Evolutionary conservation across 2,888 invertebrate species (phyloP).

Genomic region (Agrochola macilenta): DNA sequence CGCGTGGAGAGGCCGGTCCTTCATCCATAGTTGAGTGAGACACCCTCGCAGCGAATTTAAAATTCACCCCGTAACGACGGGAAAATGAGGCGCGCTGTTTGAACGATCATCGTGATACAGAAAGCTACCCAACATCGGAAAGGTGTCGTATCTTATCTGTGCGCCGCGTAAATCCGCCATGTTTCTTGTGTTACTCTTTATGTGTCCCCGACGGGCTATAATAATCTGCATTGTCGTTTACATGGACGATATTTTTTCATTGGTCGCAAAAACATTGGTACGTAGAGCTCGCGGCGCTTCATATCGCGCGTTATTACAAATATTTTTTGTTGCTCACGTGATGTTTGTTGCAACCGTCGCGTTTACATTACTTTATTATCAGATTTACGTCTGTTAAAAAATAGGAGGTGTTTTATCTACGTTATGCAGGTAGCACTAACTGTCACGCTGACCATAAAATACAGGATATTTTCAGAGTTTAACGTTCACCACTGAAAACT

Average conservation of each 20-base stretch:
- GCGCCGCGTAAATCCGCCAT: conserved; percentile 67
- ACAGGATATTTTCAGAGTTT: conserved; percentile 43
- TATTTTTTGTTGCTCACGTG: conserved; percentile 71
- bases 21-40: conserved; percentile 88
- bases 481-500: conserved; percentile 45
- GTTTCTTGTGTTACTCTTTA: conserved; percentile 82
- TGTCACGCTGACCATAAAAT: conserved; percentile 50
- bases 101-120: conserved; percentile 79
- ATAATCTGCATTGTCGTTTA: conserved; percentile 87
- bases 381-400: conserved; percentile 71
- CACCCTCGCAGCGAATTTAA: conserved; percentile 83
- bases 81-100: conserved; percentile 82
- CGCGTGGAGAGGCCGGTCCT: conserved; percentile 80
- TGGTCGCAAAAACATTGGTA: conserved; percentile 80
- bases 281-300: conserved; percentile 77
- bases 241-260: conserved; percentile 85
- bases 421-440: conserved; percentile 45
- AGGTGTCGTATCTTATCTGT: conserved; percentile 70
- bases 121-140: conserved; percentile 60
- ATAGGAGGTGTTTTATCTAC: conserved; percentile 53
- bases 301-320: conserved; percentile 79
- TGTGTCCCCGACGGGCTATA: conserved; percentile 82
- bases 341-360: conserved; percentile 73
- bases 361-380: conserved; percentile 76
- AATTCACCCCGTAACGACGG: conserved; percentile 86